Conservation (phyloP, 2,797 vertebrate species). For the Poeciliopsis presidionis region DNA sequence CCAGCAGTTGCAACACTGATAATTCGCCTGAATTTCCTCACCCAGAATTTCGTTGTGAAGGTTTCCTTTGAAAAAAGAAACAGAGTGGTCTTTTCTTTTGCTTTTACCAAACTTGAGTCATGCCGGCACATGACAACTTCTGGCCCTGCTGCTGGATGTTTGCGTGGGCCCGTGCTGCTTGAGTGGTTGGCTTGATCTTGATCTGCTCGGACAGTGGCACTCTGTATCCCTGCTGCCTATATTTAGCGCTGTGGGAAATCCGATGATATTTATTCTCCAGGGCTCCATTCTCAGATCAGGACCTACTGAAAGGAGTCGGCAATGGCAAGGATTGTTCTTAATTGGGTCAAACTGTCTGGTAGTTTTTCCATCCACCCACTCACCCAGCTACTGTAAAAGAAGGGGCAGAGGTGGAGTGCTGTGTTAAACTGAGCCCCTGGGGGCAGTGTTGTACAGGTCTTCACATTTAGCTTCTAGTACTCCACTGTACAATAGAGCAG, state of each 20-base stretch:
- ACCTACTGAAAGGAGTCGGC: conserved; percentile 43
- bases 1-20: conserved; percentile 9
- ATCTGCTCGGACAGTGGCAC: conserved; percentile 39
- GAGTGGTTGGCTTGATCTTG: conserved; percentile 33
- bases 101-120: conserved; percentile 46
- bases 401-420: conserved; percentile 42
- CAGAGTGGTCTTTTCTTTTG: conserved; percentile 15
- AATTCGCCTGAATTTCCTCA: conserved; percentile 33
- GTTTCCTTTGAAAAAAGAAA: background rate
- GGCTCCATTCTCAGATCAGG: conserved; percentile 26
- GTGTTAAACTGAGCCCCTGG: conserved; percentile 54
- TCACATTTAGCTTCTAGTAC: conserved; percentile 6
- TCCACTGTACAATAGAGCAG: conserved; percentile 1
- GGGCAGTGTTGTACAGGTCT: conserved; percentile 73
- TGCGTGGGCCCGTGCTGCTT: conserved; percentile 46
- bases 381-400: conserved; percentile 26
- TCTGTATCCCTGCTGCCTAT: conserved; percentile 31
- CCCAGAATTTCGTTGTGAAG: conserved; percentile 12
- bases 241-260: conserved; percentile 45
- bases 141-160: conserved; percentile 37
- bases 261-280: conserved; percentile 44
- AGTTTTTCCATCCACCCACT: conserved; percentile 59
- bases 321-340: conserved; percentile 52
- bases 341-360: conserved; percentile 68
- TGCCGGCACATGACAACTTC: conserved; percentile 53